Base-by-base conservation (phyloP, 2,888 invertebrate species). In the Merodon equestris region DNA sequence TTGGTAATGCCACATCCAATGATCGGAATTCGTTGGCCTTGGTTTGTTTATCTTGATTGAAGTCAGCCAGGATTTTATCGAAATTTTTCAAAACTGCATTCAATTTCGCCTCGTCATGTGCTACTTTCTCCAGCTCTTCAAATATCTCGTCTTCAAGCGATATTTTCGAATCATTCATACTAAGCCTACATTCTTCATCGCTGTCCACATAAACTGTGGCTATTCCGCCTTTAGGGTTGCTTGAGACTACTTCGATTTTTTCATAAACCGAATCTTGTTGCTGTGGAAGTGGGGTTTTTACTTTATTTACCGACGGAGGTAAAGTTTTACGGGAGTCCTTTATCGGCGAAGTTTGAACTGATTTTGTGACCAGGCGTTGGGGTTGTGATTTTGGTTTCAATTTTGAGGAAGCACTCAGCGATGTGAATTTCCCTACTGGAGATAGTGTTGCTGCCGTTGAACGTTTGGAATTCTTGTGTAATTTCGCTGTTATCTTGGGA, bases 21-120 rank as follows among this genome's bases (percentile, higher is more conserved):
- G 79, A 79, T 14, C 64, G 73, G 15, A 44, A 79, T n/a, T 74
- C 58, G 15, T 10, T 40, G 1, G 27, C 0, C 14, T 45, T 68
- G 4, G 19, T 17, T 44, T n/a, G 50, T 14, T 61, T 81, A 10
- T 51, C 47, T 45, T 70, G 81, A 38, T 82, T 84, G 83, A 90
- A 91, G 60, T 91, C 91, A 19, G 87, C 87, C 7, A 91, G 75
- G 81, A 91, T 91, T 83, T 89, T 90, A 83, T 91, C 91, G 77
- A 91, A 91, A 82, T 89, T 91, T 63, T 90, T 89, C 44, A 91
- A 87, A 15, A 90, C 91, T 9, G 88, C 89, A 79, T 89, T 88
- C 38, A 91, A 82, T 83, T 90, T 90, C 9, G 89, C 88, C 70
- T 90, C 89, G 66, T 88, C 88, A 45, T 89, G 88, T 1, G 89